Percentiles rank a stretch among this genome's conserved stretches.
Conservation (phyloP, 1,140 invertebrate genomes). For the Drosophila simulans region DNA sequence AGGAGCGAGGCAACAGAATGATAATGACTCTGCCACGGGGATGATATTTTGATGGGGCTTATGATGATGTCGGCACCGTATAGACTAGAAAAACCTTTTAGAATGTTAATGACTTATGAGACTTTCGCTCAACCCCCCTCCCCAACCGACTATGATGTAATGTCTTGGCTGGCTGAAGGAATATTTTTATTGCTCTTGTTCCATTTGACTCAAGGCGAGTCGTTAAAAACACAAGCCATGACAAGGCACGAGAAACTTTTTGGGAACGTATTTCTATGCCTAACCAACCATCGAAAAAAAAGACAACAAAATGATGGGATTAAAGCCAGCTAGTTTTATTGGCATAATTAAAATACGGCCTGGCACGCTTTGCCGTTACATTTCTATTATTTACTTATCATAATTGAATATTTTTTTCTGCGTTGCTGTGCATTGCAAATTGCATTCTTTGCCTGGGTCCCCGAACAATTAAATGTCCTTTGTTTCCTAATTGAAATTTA, state of each 20-base stretch:
- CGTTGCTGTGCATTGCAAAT: slow-evolving; percentile 40
- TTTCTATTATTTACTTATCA: slow-evolving; percentile 59
- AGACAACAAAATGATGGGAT: slow-evolving; percentile 25
- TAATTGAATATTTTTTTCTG: slow-evolving; percentile 53
- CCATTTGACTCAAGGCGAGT: slow-evolving; percentile 36
- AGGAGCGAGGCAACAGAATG: slow-evolving; percentile 29
- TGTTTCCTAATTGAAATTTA: slow-evolving; percentile 62
- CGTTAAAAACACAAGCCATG: slow-evolving; percentile 70
- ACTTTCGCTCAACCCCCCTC: slow-evolving; percentile 11
- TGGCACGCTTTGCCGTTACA: slow-evolving; percentile 27
- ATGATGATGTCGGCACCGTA: slow-evolving; percentile 17
- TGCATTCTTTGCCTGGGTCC: slow-evolving; percentile 38
- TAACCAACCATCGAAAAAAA: too few relatives aligned
- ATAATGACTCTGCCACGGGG: slow-evolving; percentile 9
- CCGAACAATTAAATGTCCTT: slow-evolving; percentile 54
- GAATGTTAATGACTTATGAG: slow-evolving; percentile 78
- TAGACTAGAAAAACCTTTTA: slow-evolving; percentile 78
- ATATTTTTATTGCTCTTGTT: slow-evolving; percentile 72
- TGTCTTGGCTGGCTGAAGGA: slow-evolving; percentile 29
- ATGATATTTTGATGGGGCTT: slow-evolving; percentile 39
- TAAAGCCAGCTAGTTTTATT: slow-evolving; percentile 36
- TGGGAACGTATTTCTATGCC: too few relatives aligned
- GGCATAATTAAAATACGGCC: slow-evolving; percentile 56
- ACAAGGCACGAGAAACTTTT: slow-evolving; percentile 59
- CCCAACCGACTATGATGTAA: slow-evolving; percentile 25